phyloP scores from a whole-genome alignment of 2,888 invertebrate species.

The Venustoraphidia nigricollis region DNA sequence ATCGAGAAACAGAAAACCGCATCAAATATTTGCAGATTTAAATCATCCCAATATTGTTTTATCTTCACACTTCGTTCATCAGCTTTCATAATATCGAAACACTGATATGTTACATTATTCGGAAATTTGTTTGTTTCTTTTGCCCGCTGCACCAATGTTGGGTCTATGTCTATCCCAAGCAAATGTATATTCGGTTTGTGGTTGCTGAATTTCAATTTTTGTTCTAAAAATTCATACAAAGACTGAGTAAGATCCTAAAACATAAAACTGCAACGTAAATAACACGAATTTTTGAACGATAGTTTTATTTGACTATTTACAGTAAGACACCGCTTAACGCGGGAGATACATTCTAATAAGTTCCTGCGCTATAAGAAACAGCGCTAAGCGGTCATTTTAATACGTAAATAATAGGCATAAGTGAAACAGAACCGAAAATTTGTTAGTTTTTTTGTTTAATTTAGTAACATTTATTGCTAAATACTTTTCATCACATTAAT shows the following conservation, averaged over 20 bases:
- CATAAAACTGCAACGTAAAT: conserved; percentile 9
- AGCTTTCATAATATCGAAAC: conserved; percentile 41
- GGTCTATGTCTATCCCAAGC: conserved; percentile 64
- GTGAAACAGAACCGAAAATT: too few relatives aligned
- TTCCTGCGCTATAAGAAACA: too few relatives aligned
- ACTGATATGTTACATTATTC: conserved; percentile 34
- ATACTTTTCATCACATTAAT: too few relatives aligned
- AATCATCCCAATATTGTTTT: conserved; percentile 29
- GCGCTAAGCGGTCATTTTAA: too few relatives aligned
- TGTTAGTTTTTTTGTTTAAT: too few relatives aligned
- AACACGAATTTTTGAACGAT: conserved; percentile 3
- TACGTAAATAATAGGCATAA: too few relatives aligned
- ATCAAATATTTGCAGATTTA: conserved; percentile 39
- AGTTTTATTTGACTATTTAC: too few relatives aligned
- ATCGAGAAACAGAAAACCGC: conserved; percentile 66
- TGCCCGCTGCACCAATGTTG: conserved; percentile 50
- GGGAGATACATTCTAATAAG: too few relatives aligned
- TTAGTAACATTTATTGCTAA: too few relatives aligned
- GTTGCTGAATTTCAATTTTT: conserved; percentile 24
- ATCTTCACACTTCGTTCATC: conserved; percentile 24
- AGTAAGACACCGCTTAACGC: too few relatives aligned
- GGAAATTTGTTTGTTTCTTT: conserved; percentile 30
- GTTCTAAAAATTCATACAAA: conserved; percentile 35
- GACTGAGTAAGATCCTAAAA: conserved; percentile 48
- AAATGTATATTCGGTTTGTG: conserved; percentile 24